Base-by-base conservation (phyloP, 2,113 vertebrate species). In the Hippocampus zosterae region DNA sequence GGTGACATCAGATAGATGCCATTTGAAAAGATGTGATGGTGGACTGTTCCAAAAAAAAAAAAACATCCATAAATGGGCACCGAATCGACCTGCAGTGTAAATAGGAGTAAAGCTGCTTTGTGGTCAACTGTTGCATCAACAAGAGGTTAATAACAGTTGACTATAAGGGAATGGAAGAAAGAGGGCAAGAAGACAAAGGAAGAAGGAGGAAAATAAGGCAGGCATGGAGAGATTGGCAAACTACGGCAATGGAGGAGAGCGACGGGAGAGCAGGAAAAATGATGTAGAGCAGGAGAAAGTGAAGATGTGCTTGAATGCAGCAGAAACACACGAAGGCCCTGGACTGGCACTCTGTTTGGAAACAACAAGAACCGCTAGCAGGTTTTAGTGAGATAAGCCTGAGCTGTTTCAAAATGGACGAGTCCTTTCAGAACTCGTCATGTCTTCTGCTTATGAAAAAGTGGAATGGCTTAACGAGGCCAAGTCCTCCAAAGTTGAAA, bases 341-440 rank as follows among this genome's bases (percentile, higher is more conserved):
- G 59, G 62, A 70, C 79, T 83, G 84, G 81, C 77, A 72, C 76
- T 72, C 67, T 85, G 86, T 83, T 90, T 91, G 78, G 82, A 90
- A 88, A 84, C 77, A 76, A 73, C 77, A 88, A 89, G 85, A 82
- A 81, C 78, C 65, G 70, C 84, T 80, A 82, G 84, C 83, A 79
- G 85, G 76, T 80, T 83, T 81, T 61, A 50, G 46, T 84, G 66
- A 56, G 84, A 87, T 86, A 81, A 88, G 81, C 68, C 56, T 9
- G 33, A 65, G 62, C 76, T 62, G 80, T 76, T 70, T 79, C 76
- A 75, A 88, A 75, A 68, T 70, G 64, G 82, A 87, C 71, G 67
- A 78, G 66, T 61, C 72, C 79, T 87, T 78, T 89, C 84, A 74
- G 79, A 77, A 77, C 81, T 86, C 73, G 67, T 73, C 82, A 68